These are phyloP conservation scores for Lacerta agilis DNA, from an alignment of 2,797 vertebrate genomes.

Conservation along the genomic window DNA sequence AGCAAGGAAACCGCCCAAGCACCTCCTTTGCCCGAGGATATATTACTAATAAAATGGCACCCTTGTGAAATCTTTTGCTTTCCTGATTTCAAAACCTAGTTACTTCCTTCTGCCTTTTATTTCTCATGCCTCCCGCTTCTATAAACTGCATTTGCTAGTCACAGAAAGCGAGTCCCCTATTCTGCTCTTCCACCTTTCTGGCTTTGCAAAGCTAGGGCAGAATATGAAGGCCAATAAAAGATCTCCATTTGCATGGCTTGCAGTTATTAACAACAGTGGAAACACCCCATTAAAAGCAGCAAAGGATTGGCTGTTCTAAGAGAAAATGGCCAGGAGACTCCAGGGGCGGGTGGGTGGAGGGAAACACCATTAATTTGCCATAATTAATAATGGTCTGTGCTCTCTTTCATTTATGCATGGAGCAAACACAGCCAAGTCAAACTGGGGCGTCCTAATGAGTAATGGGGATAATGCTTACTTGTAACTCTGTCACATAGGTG, in stretches of 20 bases:
- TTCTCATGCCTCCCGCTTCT: neutral
- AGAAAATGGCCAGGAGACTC: neutral
- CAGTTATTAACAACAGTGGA: neutral
- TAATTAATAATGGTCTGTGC: neutral
- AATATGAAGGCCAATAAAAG: neutral
- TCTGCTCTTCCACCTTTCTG: neutral
- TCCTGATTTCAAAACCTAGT: neutral
- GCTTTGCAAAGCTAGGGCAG: neutral
- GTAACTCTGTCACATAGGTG: neutral
- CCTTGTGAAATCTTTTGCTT: neutral
- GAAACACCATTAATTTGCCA: neutral
- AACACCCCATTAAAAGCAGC: slow-evolving; percentile 15
- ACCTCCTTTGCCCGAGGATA: slow-evolving; percentile 3
- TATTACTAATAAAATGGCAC: neutral
- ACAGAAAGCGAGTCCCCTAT: neutral
- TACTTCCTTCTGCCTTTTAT: neutral
- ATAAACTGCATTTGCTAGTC: neutral
- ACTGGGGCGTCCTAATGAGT: neutral
- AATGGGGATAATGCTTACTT: neutral
- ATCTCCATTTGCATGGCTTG: slow-evolving; percentile 8
- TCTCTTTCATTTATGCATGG: neutral
- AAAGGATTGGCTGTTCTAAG: slow-evolving; percentile 18
- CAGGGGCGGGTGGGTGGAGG: neutral
- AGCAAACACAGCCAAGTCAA: slow-evolving; percentile 3
- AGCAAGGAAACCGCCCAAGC: too few relatives aligned